These are phyloP conservation scores for Gymnorhina tibicen DNA, from an alignment of 2,113 vertebrate species.

Conservation along the genomic window DNA sequence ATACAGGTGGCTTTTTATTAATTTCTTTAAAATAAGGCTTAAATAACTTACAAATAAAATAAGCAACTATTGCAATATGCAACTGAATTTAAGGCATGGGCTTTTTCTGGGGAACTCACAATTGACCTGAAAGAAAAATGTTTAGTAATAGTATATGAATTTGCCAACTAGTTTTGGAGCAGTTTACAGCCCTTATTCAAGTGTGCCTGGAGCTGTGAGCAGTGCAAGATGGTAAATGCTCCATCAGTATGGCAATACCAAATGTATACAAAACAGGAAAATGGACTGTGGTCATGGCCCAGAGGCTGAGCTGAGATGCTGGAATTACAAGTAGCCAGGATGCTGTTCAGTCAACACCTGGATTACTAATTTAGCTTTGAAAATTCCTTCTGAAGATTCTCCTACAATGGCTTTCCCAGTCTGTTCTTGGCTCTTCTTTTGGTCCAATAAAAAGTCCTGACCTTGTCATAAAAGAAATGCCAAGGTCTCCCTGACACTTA, in stretches of 20 bases:
- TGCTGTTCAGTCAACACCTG: not conserved
- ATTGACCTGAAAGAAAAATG: not conserved
- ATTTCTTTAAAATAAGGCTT: not conserved
- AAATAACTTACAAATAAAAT: not conserved
- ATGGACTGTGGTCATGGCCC: not conserved
- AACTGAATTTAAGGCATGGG: not conserved
- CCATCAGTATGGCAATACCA: not conserved
- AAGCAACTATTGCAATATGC: not conserved
- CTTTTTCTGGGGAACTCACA: not conserved
- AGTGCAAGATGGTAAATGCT: not conserved
- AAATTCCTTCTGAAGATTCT: not conserved
- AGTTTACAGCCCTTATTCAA: not conserved
- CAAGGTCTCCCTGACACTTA: not conserved
- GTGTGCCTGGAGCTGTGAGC: not conserved
- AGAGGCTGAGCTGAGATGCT: not conserved
- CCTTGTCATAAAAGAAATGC: not conserved
- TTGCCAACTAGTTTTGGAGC: not conserved
- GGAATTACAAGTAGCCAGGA: not conserved
- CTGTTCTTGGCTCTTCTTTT: not conserved
- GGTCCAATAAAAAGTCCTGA: not conserved
- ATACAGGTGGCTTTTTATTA: not conserved
- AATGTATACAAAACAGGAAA: not conserved
- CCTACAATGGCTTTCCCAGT: not conserved
- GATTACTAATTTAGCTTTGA: not conserved
- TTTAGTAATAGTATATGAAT: not conserved